Evolutionary conservation across 2,888 invertebrate species (phyloP), one percentile per base, ranked within the genome.

Genomic region (Sinopyrophorus schimmeli): DNA sequence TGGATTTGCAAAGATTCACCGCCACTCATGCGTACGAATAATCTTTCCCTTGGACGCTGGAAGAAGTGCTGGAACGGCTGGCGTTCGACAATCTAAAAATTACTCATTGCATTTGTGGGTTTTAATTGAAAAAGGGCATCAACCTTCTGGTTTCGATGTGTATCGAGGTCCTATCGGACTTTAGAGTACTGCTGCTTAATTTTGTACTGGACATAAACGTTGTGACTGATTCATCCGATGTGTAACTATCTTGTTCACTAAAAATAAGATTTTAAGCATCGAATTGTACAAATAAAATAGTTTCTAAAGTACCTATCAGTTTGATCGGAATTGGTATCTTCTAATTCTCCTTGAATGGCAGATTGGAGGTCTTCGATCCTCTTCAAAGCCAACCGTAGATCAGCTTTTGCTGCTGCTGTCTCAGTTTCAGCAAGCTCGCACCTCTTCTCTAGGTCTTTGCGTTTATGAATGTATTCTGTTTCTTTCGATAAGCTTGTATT

Each of bases 351-450:
- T 59, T 93, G 92, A 70, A 96, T 89, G 52, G 94, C 95, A 65
- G 90, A 87, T 70, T 95, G 95, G 55, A 97, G 76, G 67, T 94
- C 94, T 31, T 92, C 86, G 60, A 95, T 94, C 51, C 96, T 80
- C 55, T 94, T 84, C 47, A 93, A 80, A 3, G 96, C 95, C 41
- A 95, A 77, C 39, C 92, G 80, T 28, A 96, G 81, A 74, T 96
- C 95, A 71, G 86, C 82, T 66, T 84, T 74, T 27, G 91, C 80
- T 55, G 86, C 79, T 59, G 86, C 74, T 39, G 82, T 79, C 72
- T 90, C 86, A 20, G 86, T 78, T 63, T 87, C 83, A 37, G 87
- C 80, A 15, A 83, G 78, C 48, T 86, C 83, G 37, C 87, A 78
- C 27, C 82, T 79, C 61, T 87, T 84, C 60, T 90, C 93, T 30